A percentile compares a stretch with the other conserved stretches of the same genome.
These are phyloP conservation scores for Helostoma temminkii DNA, from an alignment of 2,797 vertebrate genomes.

Conservation along the genomic window DNA sequence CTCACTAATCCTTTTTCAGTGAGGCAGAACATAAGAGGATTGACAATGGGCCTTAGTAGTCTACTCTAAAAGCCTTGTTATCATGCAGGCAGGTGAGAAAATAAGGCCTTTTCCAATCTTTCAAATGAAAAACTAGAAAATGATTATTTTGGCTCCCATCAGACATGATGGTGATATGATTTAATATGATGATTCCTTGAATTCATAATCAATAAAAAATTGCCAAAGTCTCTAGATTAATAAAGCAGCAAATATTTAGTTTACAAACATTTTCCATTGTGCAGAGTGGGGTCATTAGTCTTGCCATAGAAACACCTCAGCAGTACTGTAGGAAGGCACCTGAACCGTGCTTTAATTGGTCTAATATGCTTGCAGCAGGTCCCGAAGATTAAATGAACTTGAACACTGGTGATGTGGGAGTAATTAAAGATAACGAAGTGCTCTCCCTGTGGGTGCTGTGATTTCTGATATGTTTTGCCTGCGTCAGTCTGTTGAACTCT, in stretches of 20 bases:
- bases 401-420: slow-evolving; percentile 73
- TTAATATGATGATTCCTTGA: background rate
- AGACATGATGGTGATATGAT: background rate
- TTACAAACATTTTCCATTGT: slow-evolving; percentile 22
- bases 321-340: slow-evolving; percentile 39
- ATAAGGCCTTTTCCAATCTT: slow-evolving; percentile 9
- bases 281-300: slow-evolving; percentile 20
- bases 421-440: slow-evolving; percentile 87
- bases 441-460: slow-evolving; percentile 74
- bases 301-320: slow-evolving; percentile 68
- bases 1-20: slow-evolving; percentile 85
- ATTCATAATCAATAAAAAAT: background rate
- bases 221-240: background rate
- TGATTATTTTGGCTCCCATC: background rate
- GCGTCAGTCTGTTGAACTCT: slow-evolving; percentile 81
- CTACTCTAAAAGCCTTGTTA: slow-evolving; percentile 64
- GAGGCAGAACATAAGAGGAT: slow-evolving; percentile 86
- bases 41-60: slow-evolving; percentile 75
- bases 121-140: background rate
- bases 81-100: slow-evolving; percentile 24
- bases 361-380: slow-evolving; percentile 68
- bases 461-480: slow-evolving; percentile 66
- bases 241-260: background rate
- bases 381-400: slow-evolving; percentile 81
- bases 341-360: slow-evolving; percentile 80